Base-by-base conservation (phyloP, 2,888 invertebrate species). In the Sicus ferrugineus region DNA sequence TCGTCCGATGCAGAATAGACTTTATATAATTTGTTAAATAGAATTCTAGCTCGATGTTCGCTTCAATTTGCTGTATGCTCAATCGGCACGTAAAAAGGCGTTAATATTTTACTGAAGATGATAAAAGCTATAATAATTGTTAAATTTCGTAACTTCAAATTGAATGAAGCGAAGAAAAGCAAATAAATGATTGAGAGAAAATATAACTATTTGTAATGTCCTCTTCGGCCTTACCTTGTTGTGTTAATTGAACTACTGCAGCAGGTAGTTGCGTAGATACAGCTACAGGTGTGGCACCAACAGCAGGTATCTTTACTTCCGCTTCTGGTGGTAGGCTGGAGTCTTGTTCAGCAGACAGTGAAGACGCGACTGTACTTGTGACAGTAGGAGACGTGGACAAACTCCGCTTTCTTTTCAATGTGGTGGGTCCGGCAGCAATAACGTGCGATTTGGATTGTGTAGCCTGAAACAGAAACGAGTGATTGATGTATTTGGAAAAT, bases 281-380 rank as follows among this genome's bases (percentile, higher is more conserved):
- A 16, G 90, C 88, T 68, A 90, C 87, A 16, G 90, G 88, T 52
- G 89, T 89, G 66, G 86, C 87, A 67, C 89, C 88, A 72, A 88
- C 86, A 16, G 88, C 88, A 64, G 89, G 86, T 73, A 89, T 88
- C 81, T 89, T 89, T 63, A 89, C 88, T 85, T 90, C 89, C 21
- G 87, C 85, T 73, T 87, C 86, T 73, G 85, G 86, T 69, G 86
- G 84, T 70, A 61, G 42, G 23, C 23, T 23, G 21, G 61, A 46
- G 5, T 38, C 61, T 61, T 34, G 21, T 34, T 48, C 38, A 50
- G 64, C 64, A 28, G 46, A 23, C 48, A 46, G 28, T 56, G 69
- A 62, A 38, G 63, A 58, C 26, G 65, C n/a, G 46, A 46, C 52
- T 6, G 70, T 68, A 70, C 69, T 67, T 50, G 72, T 52, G 54